Conservation (phyloP, 2,113 vertebrate species). For the Irena cyanogastra region DNA sequence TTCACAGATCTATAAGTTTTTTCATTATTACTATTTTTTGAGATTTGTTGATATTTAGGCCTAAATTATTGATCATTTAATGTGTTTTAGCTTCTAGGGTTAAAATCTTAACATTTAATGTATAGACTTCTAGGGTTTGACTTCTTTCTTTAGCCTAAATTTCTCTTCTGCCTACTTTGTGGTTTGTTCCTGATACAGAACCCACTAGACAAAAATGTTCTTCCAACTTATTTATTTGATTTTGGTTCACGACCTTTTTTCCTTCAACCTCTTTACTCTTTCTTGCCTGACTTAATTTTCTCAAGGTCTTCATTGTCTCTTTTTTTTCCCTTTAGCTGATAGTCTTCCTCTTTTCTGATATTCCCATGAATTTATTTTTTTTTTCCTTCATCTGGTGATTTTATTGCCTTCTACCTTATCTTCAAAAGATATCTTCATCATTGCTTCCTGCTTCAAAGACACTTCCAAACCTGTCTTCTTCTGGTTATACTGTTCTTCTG, state of each 20-base stretch:
- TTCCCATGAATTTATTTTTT: rapidly evolving
- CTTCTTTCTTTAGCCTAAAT: background rate
- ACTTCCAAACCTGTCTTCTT: background rate
- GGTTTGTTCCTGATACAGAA: background rate
- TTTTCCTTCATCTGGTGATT: background rate
- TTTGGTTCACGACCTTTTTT: background rate
- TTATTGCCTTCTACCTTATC: background rate
- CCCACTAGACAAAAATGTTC: background rate
- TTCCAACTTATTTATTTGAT: background rate
- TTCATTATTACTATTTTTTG: background rate
- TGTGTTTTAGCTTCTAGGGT: background rate
- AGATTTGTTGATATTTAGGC: background rate
- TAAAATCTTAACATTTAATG: background rate
- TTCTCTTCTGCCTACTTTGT: background rate
- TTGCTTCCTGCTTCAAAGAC: background rate
- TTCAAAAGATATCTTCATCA: background rate
- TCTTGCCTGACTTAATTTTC: background rate
- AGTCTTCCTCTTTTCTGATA: background rate
- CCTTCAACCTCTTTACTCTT: background rate
- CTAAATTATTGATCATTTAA: background rate
- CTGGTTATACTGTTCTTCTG: background rate
- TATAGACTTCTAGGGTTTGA: background rate
- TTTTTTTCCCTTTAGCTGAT: background rate
- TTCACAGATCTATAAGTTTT: background rate
- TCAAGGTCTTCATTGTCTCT: background rate